Conservation (phyloP, 1,140 invertebrate genomes). For the Drusus annulatus region DNA sequence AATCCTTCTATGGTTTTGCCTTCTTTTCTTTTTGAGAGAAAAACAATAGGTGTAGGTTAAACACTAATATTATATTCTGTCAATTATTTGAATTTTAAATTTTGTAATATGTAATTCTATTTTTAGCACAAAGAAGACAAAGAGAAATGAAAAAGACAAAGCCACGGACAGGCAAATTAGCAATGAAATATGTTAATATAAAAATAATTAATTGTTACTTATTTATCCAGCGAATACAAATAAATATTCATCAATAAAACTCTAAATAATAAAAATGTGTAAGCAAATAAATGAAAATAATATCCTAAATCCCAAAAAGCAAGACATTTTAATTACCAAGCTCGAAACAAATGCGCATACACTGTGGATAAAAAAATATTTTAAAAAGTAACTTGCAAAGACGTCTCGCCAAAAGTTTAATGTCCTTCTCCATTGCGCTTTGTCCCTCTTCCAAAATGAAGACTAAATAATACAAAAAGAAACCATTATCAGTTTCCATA, state of each 20-base stretch:
- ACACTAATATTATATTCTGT: no score
- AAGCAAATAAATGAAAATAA: no score
- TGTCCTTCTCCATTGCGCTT: constrained; percentile 71
- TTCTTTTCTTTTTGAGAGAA: constrained; percentile 9
- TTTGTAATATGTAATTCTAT: no score
- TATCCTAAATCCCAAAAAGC: no score
- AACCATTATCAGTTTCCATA: neutral
- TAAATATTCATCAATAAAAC: no score
- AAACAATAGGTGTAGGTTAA: no score
- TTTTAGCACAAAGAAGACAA: constrained; percentile 19
- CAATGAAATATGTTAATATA: no score
- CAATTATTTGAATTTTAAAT: neutral
- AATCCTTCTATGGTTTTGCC: neutral
- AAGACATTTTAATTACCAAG: neutral
- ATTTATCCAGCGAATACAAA: no score
- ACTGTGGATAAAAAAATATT: constrained; percentile 50
- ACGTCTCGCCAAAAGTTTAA: constrained; percentile 72
- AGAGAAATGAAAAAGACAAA: constrained; percentile 47
- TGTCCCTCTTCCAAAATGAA: constrained; percentile 69
- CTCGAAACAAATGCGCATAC: neutral
- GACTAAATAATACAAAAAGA: constrained; percentile 62
- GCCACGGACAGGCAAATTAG: neutral
- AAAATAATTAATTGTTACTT: no score
- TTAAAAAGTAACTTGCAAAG: constrained; percentile 71
- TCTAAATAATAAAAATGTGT: no score